Evolutionary conservation across 2,888 invertebrate species (phyloP).

Genomic region (Epinotia brunnichana): DNA sequence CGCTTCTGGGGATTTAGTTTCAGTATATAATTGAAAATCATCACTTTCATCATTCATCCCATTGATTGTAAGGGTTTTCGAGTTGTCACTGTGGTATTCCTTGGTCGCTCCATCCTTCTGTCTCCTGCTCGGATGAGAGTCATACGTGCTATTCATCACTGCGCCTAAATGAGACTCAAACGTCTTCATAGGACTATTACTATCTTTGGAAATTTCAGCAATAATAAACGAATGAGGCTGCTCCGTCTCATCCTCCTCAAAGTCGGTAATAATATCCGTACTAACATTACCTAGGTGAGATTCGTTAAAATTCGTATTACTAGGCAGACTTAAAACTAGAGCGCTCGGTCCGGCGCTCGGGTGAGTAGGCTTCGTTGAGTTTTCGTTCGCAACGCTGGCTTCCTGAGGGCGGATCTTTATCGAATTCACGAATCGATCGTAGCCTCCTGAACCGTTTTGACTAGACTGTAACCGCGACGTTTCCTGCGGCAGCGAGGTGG

Average conservation of each 20-base stretch:
- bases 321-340: slow-evolving; percentile 58
- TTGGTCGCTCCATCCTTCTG: slow-evolving; percentile 44
- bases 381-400: slow-evolving; percentile 18
- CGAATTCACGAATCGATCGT: slow-evolving; percentile 67
- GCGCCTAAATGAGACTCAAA: slow-evolving; percentile 58
- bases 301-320: slow-evolving; percentile 67
- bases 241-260: slow-evolving; percentile 74
- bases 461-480: slow-evolving; percentile 61
- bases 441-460: slow-evolving; percentile 69
- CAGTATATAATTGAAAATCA: slow-evolving; percentile 32
- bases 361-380: slow-evolving; percentile 56
- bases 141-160: slow-evolving; percentile 59
- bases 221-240: slow-evolving; percentile 79
- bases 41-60: slow-evolving; percentile 45
- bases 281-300: slow-evolving; percentile 64
- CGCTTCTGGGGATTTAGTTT: slow-evolving; percentile 25
- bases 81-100: slow-evolving; percentile 42
- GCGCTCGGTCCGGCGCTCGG: slow-evolving; percentile 49
- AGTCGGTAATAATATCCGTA: slow-evolving; percentile 62
- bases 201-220: slow-evolving; percentile 66
- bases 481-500: slow-evolving; percentile 65
- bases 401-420: slow-evolving; percentile 66
- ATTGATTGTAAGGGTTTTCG: slow-evolving; percentile 45
- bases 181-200: slow-evolving; percentile 58
- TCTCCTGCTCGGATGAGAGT: slow-evolving; percentile 55